Evolutionary conservation across 2,797 vertebrate species (phyloP).

Genomic region (Tinamus major): DNA sequence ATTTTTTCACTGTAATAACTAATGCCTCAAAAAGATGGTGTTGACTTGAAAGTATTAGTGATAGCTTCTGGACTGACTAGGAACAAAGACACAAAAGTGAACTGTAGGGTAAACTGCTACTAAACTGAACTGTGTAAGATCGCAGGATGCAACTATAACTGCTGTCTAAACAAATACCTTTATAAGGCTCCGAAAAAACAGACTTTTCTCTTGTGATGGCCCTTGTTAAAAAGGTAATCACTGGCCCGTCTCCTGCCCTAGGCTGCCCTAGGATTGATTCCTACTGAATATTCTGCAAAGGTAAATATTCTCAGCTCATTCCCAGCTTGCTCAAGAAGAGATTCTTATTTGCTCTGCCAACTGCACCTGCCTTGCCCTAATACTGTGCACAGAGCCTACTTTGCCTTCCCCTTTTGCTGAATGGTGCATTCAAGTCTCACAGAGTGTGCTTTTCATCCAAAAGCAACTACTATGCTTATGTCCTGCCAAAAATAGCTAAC

Average conservation of each 20-base stretch:
- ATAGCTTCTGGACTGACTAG: background rate
- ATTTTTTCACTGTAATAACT: background rate
- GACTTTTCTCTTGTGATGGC: background rate
- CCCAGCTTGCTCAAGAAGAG: background rate
- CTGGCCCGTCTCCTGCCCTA: background rate
- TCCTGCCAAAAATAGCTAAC: background rate
- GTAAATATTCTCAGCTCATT: background rate
- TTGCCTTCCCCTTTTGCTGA: background rate
- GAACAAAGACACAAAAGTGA: background rate
- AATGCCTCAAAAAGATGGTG: background rate
- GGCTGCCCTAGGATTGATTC: background rate
- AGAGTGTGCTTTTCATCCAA: background rate
- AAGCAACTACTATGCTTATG: background rate
- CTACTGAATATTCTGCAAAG: background rate
- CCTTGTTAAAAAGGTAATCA: background rate
- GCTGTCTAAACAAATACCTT: background rate
- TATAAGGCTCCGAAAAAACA: background rate
- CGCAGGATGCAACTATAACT: background rate
- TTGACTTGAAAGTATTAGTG: background rate
- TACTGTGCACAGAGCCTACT: background rate
- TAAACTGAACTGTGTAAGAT: background rate
- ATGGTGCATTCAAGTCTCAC: background rate
- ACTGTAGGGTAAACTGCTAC: background rate
- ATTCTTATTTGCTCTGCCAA: background rate
- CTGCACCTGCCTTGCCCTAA: background rate